These are phyloP conservation scores for Clinocottus analis DNA, from an alignment of 2,113 vertebrate genomes.

Conservation along the genomic window DNA sequence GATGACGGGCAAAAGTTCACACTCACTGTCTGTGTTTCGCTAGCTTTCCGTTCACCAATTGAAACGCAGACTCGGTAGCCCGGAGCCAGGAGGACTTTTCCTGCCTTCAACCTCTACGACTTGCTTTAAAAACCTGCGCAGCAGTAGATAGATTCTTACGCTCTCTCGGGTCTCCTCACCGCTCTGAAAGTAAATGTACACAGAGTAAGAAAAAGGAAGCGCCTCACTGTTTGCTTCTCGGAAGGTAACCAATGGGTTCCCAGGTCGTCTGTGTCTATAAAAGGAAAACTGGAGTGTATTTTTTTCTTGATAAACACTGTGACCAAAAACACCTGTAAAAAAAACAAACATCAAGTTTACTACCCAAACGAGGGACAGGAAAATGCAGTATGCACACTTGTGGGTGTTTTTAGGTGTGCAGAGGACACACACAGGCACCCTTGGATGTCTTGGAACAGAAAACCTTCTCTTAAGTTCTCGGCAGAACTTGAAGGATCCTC, in stretches of 20 bases:
- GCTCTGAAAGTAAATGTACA: conserved; percentile 41
- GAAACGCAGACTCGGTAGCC: conserved; percentile 7
- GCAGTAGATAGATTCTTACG: conserved; percentile 4
- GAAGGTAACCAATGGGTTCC: conserved; percentile 16
- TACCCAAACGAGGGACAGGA: background rate
- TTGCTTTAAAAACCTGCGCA: background rate
- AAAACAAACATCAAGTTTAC: too few species aligned
- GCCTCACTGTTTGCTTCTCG: conserved; percentile 53
- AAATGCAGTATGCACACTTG: too few species aligned
- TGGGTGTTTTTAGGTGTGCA: background rate
- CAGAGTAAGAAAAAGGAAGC: conserved; percentile 19
- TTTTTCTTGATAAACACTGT: conserved; percentile 38
- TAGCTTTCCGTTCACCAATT: conserved; percentile 11
- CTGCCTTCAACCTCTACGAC: background rate
- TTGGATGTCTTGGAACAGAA: background rate
- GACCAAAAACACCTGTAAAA: conserved; percentile 15
- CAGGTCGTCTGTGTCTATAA: conserved; percentile 22
- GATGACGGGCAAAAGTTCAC: background rate
- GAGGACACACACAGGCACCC: background rate
- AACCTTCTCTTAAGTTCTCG: background rate
- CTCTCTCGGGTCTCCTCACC: conserved; percentile 15
- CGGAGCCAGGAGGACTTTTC: background rate
- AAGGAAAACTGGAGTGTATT: conserved; percentile 39
- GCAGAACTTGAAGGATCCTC: background rate
- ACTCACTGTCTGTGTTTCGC: background rate